These are phyloP conservation scores for Tyrophagus putrescentiae DNA, from an alignment of 1,140 invertebrate genomes.

Conservation along the genomic window DNA sequence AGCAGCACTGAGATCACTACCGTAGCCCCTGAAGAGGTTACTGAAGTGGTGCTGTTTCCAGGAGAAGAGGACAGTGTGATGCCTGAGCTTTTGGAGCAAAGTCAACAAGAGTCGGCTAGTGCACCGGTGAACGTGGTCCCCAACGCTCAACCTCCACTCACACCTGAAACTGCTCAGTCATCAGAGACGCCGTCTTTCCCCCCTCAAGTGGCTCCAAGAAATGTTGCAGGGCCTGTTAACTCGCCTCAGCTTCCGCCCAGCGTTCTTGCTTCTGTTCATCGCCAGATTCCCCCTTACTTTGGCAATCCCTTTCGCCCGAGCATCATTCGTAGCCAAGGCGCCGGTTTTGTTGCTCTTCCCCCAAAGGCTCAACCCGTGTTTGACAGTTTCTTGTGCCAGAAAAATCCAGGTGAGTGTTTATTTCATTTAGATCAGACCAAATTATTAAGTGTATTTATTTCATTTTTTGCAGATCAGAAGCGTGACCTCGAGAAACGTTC, in stretches of 20 bases:
- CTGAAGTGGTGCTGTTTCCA: no score
- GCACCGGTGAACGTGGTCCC: no score
- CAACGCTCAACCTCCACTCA: no score
- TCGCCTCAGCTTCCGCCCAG: not conserved
- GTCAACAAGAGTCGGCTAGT: no score
- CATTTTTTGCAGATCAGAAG: not conserved
- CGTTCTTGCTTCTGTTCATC: not conserved
- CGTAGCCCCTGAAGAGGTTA: no score
- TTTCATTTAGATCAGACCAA: not conserved
- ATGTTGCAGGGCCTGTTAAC: no score
- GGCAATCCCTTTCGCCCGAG: not conserved
- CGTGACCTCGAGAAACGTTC: not conserved
- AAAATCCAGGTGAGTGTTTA: not conserved
- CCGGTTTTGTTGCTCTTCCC: constrained; percentile 1
- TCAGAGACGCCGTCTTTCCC: no score
- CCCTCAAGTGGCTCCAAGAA: no score
- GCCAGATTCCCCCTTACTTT: not conserved
- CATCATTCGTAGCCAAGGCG: not conserved
- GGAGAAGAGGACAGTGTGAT: no score
- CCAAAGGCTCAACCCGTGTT: not conserved
- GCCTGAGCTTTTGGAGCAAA: no score
- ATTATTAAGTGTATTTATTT: not conserved
- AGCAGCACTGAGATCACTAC: no score
- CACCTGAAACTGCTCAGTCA: no score
- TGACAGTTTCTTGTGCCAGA: not conserved